Base-by-base conservation (phyloP, 2,888 invertebrate genomes). In the Crioceris asparagi region DNA sequence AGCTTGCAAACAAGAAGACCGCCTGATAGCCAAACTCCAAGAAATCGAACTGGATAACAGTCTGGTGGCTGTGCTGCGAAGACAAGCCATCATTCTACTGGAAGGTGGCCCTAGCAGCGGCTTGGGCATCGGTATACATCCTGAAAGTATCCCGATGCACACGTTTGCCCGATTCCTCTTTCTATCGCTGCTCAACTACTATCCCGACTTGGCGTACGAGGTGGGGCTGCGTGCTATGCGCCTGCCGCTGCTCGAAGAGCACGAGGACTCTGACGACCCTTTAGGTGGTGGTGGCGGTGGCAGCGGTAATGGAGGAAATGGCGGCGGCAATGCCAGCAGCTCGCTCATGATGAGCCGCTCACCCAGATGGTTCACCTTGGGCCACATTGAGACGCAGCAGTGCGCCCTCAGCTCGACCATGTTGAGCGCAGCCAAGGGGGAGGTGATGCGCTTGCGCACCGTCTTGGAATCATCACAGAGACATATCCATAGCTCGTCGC, bases 71-170 rank as follows among this genome's bases (percentile, higher is more conserved):
- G 82, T 85, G 14, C 67, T 83, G 50, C 69, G 75, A 31, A 67
- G 78, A 31, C 82, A 77, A 52, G 79, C 83, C 3, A 66, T 70
- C 16, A 75, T 83, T 36, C 65, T 85, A 40, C 65, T 86, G 15
- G 81, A 80, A 54, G 83, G 83, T 29, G 85, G 85, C 0, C 82
- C 84, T 0, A 77, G 78, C 6, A 82, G 83, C 46, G 84, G 83
- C 23, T 70, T 86, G 15, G 78, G 77, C 11, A 66, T 72, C 40
- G 83, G 83, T 16, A 79, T 85, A 46, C 84, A 84, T 60, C 79
- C 84, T 0, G 79, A 86, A 50, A 82, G 83, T 25, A 79, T 83
- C 48, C 86, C 87, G 12, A 84, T 86, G 72, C 86, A 87, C 59
- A 84, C 83, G 27, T 84, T 85, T 64, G 85, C 86, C 7, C 42